Evolutionary conservation across 2,888 invertebrate genomes (phyloP).

Genomic region (Andrena trimmerana): DNA sequence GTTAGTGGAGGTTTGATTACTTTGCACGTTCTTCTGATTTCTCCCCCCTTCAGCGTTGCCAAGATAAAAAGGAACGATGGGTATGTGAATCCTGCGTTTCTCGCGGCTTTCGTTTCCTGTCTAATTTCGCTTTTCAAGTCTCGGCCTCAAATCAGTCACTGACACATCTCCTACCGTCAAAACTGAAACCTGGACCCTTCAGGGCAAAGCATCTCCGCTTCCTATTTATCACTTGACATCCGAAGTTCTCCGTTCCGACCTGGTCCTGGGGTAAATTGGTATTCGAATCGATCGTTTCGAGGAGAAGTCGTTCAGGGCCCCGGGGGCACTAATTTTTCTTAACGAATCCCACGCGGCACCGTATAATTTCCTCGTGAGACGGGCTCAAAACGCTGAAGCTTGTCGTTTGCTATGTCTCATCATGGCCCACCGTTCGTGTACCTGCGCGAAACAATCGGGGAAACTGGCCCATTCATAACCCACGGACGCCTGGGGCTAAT

Average conservation of each 20-base stretch:
- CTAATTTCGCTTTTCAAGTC: too few species aligned
- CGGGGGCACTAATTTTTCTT: constrained; percentile 51
- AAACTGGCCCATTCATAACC: constrained; percentile 79
- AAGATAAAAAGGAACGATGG: neutral
- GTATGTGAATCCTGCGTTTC: neutral
- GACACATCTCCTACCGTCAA: constrained; percentile 5
- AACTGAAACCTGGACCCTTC: neutral
- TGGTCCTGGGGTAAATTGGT: constrained; percentile 26
- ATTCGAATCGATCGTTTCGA: constrained; percentile 33
- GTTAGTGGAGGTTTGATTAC: constrained; percentile 13
- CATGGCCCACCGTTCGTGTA: constrained; percentile 39
- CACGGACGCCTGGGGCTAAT: constrained; percentile 73
- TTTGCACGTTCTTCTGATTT: constrained; percentile 4
- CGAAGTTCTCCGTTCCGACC: neutral
- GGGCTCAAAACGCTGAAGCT: constrained; percentile 25
- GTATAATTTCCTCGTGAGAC: constrained; percentile 51
- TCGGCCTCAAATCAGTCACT: too few species aligned
- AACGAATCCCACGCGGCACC: constrained; percentile 49
- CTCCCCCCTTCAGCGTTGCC: neutral
- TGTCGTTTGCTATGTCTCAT: constrained; percentile 39
- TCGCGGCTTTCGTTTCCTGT: too few species aligned
- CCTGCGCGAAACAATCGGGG: constrained; percentile 66
- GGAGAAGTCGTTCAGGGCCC: constrained; percentile 31
- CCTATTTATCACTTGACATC: constrained; percentile 36
- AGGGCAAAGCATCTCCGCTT: constrained; percentile 13